phyloP scores from a whole-genome alignment of 2,113 vertebrate species.

The Sula dactylatra region DNA sequence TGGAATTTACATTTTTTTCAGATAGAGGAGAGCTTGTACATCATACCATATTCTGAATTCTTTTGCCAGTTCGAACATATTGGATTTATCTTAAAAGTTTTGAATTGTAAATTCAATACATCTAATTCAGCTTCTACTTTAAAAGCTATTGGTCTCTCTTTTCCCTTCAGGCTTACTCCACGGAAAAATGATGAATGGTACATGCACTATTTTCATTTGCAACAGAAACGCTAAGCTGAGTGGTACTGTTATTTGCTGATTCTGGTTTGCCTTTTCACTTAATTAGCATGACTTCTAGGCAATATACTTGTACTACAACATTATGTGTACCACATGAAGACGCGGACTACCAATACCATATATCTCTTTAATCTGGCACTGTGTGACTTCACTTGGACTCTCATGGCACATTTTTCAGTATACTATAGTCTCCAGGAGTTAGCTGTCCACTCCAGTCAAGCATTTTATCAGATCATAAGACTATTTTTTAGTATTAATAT shows the following conservation, averaged over 20 bases:
- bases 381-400: conserved; percentile 80
- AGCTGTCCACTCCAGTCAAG: neutral
- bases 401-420: conserved; percentile 73
- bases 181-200: conserved; percentile 15
- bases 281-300: conserved; percentile 77
- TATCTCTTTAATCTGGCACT: conserved; percentile 80
- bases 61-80: neutral
- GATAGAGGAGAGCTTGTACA: neutral
- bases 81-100: neutral
- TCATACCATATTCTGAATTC: neutral
- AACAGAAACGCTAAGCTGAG: conserved; percentile 29
- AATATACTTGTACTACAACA: conserved; percentile 72
- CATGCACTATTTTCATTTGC: conserved; percentile 61
- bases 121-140: neutral
- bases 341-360: conserved; percentile 68
- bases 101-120: neutral
- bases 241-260: conserved; percentile 79
- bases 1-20: neutral
- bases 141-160: conserved; percentile 17
- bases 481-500: conserved; percentile 78
- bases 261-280: conserved; percentile 60
- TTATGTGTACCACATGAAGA: conserved; percentile 67
- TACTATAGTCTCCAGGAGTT: conserved; percentile 68
- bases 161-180: conserved; percentile 4
- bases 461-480: conserved; percentile 72